Percentiles rank a stretch among this genome's conserved stretches.
Evolutionary conservation across 1,140 invertebrate genomes (phyloP).

Genomic region (Zaprionus lachaisei): DNA sequence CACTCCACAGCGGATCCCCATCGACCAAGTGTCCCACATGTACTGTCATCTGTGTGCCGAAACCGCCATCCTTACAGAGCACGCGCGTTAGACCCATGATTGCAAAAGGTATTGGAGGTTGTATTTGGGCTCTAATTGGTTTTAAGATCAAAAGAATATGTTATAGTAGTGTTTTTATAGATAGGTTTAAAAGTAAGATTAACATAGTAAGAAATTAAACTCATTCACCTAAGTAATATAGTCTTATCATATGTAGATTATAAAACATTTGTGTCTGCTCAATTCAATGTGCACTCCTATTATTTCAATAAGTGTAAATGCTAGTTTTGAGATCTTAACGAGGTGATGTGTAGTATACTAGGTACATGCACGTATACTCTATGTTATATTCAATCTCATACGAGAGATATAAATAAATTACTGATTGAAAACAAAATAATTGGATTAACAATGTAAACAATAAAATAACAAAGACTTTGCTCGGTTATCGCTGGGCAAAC

Average conservation of each 20-base stretch:
- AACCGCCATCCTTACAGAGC: slow-evolving; percentile 89
- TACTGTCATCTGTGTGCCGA: slow-evolving; percentile 90
- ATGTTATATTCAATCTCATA: neutral
- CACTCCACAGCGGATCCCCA: slow-evolving; percentile 93
- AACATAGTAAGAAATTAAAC: too few species aligned
- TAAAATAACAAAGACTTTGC: neutral
- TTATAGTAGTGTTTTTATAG: too few species aligned
- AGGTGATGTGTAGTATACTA: neutral
- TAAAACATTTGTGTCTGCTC: too few species aligned
- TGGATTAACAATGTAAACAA: neutral
- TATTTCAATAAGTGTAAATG: too few species aligned
- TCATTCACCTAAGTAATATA: too few species aligned
- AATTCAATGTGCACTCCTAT: too few species aligned
- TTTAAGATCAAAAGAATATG: neutral
- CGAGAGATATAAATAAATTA: neutral
- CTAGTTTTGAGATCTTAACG: neutral
- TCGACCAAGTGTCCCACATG: slow-evolving; percentile 89
- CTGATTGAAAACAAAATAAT: neutral
- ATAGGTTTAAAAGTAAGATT: too few species aligned
- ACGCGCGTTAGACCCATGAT: slow-evolving; percentile 69
- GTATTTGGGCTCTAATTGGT: neutral
- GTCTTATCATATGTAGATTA: too few species aligned
- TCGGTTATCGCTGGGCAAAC: neutral
- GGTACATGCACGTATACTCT: neutral
- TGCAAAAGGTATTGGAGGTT: slow-evolving; percentile 4